phyloP scores from a whole-genome alignment of 2,888 invertebrate species.

The Priocnemis perturbator region DNA sequence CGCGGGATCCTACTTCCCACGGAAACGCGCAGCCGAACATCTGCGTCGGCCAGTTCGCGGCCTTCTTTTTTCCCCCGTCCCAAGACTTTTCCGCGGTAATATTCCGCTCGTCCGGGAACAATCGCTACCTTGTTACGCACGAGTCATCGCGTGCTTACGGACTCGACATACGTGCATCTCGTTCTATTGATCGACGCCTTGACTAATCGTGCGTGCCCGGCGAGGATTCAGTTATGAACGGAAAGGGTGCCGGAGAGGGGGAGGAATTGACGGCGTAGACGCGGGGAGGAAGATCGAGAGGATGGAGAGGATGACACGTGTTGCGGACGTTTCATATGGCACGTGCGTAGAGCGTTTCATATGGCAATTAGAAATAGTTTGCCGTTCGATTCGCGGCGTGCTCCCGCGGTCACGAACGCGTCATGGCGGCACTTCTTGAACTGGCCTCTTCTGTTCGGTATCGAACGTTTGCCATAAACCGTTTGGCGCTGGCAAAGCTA shows the following conservation, averaged over 20 bases:
- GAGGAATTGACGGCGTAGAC: too few relatives aligned
- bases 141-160: not conserved
- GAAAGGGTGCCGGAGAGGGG: not conserved
- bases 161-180: not conserved
- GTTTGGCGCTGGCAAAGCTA: too few relatives aligned
- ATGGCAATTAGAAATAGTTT: too few relatives aligned
- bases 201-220: not conserved
- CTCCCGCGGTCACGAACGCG: too few relatives aligned
- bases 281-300: too few relatives aligned
- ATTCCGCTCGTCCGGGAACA: constrained; percentile 31
- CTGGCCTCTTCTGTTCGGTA: too few relatives aligned
- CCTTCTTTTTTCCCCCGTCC: not conserved
- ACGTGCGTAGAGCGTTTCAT: too few relatives aligned
- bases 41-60: constrained; percentile 31
- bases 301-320: not conserved
- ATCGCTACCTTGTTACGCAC: not conserved
- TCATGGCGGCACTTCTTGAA: too few relatives aligned
- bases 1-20: constrained; percentile 37
- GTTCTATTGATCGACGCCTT: constrained; percentile 1
- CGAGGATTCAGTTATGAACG: not conserved
- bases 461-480: too few relatives aligned
- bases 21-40: constrained; percentile 47
- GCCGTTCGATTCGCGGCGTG: too few relatives aligned
- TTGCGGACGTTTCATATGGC: too few relatives aligned
- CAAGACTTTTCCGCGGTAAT: constrained; percentile 29